Conservation (phyloP, 2,888 invertebrate species). For the Perdita meconis region DNA sequence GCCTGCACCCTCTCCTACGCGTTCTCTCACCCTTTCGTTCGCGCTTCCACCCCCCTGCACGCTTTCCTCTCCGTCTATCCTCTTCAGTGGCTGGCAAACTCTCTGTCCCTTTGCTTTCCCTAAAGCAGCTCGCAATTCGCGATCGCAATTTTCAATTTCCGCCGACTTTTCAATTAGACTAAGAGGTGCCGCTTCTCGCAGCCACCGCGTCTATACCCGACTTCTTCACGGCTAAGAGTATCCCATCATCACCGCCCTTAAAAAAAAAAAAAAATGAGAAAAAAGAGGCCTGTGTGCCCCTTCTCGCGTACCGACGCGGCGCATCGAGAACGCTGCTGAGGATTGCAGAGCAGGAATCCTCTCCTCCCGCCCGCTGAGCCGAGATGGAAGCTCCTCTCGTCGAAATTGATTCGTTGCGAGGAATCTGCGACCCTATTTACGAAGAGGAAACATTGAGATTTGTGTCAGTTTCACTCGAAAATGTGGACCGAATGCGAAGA, state of each 20-base stretch:
- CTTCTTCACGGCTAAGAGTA: conserved; percentile 73
- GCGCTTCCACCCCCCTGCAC: conserved; percentile 19
- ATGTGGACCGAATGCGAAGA: not conserved
- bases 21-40: conserved; percentile 51
- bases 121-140: conserved; percentile 84
- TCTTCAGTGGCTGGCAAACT: conserved; percentile 58
- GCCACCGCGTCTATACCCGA: conserved; percentile 64
- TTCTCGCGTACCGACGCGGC: conserved; percentile 60
- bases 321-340: conserved; percentile 75
- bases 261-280: conserved; percentile 22
- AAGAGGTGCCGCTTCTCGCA: conserved; percentile 80
- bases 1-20: conserved; percentile 64
- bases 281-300: conserved; percentile 30
- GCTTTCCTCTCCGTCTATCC: conserved; percentile 41
- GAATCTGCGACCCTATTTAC: conserved; percentile 8
- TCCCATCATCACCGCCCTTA: conserved; percentile 59
- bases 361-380: conserved; percentile 46
- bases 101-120: conserved; percentile 73
- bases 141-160: conserved; percentile 84
- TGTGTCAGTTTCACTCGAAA: conserved; percentile 4
- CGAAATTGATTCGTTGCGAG: conserved; percentile 51
- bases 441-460: conserved; percentile 14
- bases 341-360: conserved; percentile 76
- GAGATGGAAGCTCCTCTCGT: conserved; percentile 38
- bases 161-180: conserved; percentile 84